Evolutionary conservation across 2,113 vertebrate genomes (phyloP).

Genomic region (Bujurquina vittata): DNA sequence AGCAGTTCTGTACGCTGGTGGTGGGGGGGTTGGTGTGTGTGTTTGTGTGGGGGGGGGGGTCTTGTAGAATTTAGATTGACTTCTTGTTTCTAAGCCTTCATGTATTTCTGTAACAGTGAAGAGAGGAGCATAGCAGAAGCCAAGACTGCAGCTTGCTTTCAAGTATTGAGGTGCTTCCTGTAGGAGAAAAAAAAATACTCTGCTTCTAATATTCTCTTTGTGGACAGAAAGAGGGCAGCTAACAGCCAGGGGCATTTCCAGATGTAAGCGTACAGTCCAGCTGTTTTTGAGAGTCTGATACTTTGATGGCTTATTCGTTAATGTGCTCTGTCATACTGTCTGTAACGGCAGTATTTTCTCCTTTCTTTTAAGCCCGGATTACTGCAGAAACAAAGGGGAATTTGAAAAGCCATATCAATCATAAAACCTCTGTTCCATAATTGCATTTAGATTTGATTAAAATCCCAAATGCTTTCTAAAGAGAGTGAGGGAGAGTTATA

Average conservation of each 20-base stretch:
- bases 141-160: slow-evolving; percentile 26
- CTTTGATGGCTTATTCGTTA: slow-evolving; percentile 31
- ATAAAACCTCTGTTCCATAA: background rate
- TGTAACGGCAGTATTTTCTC: background rate
- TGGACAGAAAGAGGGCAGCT: slow-evolving; percentile 22
- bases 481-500: background rate
- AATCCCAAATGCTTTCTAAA: background rate
- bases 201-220: slow-evolving; percentile 51
- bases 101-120: slow-evolving; percentile 13
- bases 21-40: too few relatives aligned
- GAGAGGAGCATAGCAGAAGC: background rate
- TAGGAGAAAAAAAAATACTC: background rate
- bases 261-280: slow-evolving; percentile 8
- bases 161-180: slow-evolving; percentile 25
- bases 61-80: background rate
- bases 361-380: background rate
- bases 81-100: slow-evolving; percentile 10
- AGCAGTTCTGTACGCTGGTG: background rate
- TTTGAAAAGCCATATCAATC: background rate
- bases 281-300: slow-evolving; percentile 26
- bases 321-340: background rate
- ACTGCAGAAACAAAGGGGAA: background rate
- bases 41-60: too few relatives aligned
- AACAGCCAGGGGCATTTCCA: slow-evolving; percentile 24
- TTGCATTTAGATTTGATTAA: background rate